phyloP scores from a whole-genome alignment of 1,140 invertebrate genomes.

The Teleopsis dalmanni region DNA sequence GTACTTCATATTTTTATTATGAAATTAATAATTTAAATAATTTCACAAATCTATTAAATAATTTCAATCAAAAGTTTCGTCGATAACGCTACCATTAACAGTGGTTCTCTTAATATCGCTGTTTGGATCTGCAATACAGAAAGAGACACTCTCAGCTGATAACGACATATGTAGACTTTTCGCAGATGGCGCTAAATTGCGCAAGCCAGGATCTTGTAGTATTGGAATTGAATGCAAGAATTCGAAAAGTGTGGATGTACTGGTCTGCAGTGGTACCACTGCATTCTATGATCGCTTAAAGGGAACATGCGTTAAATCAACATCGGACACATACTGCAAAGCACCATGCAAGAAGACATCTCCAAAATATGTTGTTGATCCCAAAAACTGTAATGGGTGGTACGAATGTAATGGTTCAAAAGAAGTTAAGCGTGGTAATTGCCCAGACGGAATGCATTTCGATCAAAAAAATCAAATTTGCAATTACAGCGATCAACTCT shows the following conservation, averaged over 20 bases:
- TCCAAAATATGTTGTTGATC: not conserved
- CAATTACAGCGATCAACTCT: slow-evolving; percentile 15
- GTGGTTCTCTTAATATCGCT: too few relatives aligned
- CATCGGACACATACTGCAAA: not conserved
- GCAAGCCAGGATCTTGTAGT: slow-evolving; percentile 25
- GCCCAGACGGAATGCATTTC: slow-evolving; percentile 16
- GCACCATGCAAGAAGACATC: not conserved
- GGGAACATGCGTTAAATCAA: not conserved
- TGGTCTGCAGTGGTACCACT: not conserved
- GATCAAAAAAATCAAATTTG: slow-evolving; percentile 16
- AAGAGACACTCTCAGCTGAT: too few relatives aligned
- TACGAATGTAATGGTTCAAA: slow-evolving; percentile 16
- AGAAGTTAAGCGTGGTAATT: slow-evolving; percentile 9
- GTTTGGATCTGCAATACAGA: too few relatives aligned
- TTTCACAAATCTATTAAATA: too few relatives aligned
- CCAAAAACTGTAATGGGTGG: slow-evolving; percentile 1
- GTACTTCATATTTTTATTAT: too few relatives aligned
- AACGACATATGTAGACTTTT: slow-evolving; percentile 29
- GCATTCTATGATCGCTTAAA: not conserved
- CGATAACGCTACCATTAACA: too few relatives aligned
- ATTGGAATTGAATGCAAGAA: slow-evolving; percentile 16
- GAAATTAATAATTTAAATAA: too few relatives aligned
- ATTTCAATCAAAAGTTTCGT: too few relatives aligned
- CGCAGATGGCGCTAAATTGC: slow-evolving; percentile 16
- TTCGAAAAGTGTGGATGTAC: not conserved